phyloP scores from a whole-genome alignment of 2,113 vertebrate genomes.

The Thermophis baileyi region DNA sequence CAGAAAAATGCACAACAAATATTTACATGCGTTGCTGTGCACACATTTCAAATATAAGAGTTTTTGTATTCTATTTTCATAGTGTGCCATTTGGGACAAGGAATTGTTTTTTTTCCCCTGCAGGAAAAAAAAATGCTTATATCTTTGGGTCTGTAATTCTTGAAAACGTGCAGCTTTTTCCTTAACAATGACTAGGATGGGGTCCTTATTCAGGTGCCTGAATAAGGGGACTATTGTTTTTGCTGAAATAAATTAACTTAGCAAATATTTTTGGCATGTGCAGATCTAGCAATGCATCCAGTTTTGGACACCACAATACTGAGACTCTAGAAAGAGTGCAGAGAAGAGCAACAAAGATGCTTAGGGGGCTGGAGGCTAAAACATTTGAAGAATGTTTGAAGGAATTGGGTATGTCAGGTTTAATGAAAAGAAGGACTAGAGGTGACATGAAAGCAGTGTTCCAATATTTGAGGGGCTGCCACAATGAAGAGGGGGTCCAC shows the following conservation, averaged over 20 bases:
- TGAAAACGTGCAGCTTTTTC: neutral
- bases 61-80: neutral
- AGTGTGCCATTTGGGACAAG: neutral
- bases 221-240: neutral
- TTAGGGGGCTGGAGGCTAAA: neutral
- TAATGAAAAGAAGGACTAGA: neutral
- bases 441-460: neutral
- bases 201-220: neutral
- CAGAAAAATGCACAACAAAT: neutral
- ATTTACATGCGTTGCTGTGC: neutral
- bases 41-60: neutral
- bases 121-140: neutral
- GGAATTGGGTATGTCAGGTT: neutral
- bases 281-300: neutral
- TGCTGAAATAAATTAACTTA: neutral
- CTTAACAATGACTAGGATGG: neutral
- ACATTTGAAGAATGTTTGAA: neutral
- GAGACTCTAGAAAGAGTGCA: neutral
- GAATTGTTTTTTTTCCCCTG: neutral
- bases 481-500: neutral
- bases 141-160: neutral
- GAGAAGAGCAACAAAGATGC: neutral
- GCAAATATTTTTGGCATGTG: neutral
- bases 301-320: neutral
- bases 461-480: neutral